Percentiles rank a stretch among this genome's conserved stretches.
Evolutionary conservation across 1,140 invertebrate genomes (phyloP).

Genomic region (Trichonephila clavipes): DNA sequence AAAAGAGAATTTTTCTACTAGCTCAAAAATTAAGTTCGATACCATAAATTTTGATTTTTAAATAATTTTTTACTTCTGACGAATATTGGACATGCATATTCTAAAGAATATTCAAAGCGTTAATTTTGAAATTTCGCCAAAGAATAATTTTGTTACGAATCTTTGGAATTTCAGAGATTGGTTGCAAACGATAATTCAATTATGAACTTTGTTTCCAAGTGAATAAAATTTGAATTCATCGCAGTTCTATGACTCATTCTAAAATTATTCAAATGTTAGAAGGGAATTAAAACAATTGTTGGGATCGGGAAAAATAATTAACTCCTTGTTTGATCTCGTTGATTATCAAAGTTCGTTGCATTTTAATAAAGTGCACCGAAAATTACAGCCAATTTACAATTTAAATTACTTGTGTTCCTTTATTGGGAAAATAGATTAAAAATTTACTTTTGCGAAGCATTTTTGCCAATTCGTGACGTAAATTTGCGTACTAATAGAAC

Average conservation of each 20-base stretch:
- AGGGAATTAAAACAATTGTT: neutral
- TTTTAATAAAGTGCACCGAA: neutral
- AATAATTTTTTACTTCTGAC: neutral
- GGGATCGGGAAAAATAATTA: neutral
- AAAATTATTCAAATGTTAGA: neutral
- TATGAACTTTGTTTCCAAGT: neutral
- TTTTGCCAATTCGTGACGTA: neutral
- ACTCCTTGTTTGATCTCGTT: neutral
- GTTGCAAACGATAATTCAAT: neutral
- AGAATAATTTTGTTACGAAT: neutral
- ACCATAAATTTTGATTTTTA: no score
- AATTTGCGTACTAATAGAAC: neutral
- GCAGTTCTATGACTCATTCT: neutral
- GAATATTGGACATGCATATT: neutral
- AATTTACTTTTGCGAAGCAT: neutral
- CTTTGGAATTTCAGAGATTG: neutral
- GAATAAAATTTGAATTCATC: neutral
- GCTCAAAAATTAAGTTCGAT: no score
- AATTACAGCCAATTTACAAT: neutral
- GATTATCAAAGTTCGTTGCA: slow-evolving; percentile 6
- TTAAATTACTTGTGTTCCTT: neutral
- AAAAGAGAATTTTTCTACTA: no score
- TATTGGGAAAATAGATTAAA: neutral
- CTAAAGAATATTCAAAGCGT: neutral
- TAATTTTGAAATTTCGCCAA: neutral